Conservation (phyloP, 2,888 invertebrate genomes). For the Hydriomena furcata region DNA sequence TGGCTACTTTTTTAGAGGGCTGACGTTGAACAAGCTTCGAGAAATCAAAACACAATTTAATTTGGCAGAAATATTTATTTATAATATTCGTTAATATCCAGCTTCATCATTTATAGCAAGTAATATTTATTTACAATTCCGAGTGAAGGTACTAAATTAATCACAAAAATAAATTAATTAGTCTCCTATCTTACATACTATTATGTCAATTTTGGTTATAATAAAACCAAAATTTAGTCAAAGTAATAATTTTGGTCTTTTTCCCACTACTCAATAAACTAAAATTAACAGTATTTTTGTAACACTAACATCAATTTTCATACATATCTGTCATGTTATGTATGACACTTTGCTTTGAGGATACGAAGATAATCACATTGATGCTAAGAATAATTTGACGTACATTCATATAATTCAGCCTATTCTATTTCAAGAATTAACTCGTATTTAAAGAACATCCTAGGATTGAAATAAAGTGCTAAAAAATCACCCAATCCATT, state of each 20-base stretch:
- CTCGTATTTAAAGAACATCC: slow-evolving; percentile 5
- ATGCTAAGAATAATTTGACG: slow-evolving; percentile 34
- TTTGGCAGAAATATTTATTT: slow-evolving; percentile 84
- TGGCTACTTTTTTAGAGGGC: slow-evolving; percentile 36
- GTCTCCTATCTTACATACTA: slow-evolving; percentile 65
- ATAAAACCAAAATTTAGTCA: slow-evolving; percentile 58
- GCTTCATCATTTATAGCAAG: slow-evolving; percentile 77
- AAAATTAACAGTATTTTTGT: slow-evolving; percentile 49
- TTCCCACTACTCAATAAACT: slow-evolving; percentile 55
- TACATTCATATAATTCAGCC: slow-evolving; percentile 21
- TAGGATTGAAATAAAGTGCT: slow-evolving; percentile 18
- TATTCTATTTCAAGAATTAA: not conserved
- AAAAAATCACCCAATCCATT: slow-evolving; percentile 37
- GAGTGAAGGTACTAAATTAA: slow-evolving; percentile 75
- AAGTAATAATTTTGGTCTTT: slow-evolving; percentile 67
- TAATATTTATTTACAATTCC: slow-evolving; percentile 77
- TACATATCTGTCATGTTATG: slow-evolving; percentile 50
- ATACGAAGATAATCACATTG: slow-evolving; percentile 33
- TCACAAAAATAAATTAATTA: slow-evolving; percentile 78
- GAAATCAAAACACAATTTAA: slow-evolving; percentile 62
- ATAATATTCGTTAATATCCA: slow-evolving; percentile 76
- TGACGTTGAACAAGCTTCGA: slow-evolving; percentile 22
- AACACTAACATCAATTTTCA: slow-evolving; percentile 62
- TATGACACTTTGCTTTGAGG: slow-evolving; percentile 51
- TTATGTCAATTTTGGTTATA: slow-evolving; percentile 72